phyloP scores from a whole-genome alignment of 2,888 invertebrate species.

The Dryomyza anilis region DNA sequence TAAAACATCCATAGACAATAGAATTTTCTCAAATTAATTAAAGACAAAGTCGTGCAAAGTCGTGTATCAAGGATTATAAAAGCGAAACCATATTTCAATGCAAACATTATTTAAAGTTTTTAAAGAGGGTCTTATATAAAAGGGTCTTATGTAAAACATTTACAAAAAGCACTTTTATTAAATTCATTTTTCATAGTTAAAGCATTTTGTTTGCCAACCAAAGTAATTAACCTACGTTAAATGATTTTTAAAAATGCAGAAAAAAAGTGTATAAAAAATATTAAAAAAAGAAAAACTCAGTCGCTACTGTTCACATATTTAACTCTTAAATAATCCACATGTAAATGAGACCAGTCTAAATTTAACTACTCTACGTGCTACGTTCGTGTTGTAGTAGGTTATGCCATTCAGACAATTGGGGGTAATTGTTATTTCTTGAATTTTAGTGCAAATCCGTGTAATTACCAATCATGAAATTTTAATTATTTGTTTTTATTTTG shows the following conservation, averaged over 20 bases:
- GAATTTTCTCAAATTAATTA: too few species aligned
- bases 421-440: background rate
- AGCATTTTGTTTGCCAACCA: background rate
- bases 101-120: too few species aligned
- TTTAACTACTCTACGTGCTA: background rate
- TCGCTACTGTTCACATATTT: slow-evolving; percentile 2
- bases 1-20: too few species aligned
- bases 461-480: background rate
- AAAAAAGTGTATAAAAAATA: too few species aligned
- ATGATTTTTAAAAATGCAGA: too few species aligned
- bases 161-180: slow-evolving; percentile 10
- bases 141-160: slow-evolving; percentile 18
- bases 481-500: background rate
- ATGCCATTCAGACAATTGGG: background rate
- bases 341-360: slow-evolving; percentile 8
- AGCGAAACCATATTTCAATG: too few species aligned
- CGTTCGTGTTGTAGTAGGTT: background rate
- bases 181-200: slow-evolving; percentile 2
- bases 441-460: background rate
- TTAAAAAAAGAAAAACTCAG: background rate
- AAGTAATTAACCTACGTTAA: background rate
- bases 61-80: too few species aligned
- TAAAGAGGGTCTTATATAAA: too few species aligned
- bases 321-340: background rate
- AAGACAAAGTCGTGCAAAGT: too few species aligned